A percentile compares a stretch with the other conserved stretches of the same genome.
These are phyloP conservation scores for Tiphia femorata DNA, from an alignment of 2,888 invertebrate species.

Conservation along the genomic window DNA sequence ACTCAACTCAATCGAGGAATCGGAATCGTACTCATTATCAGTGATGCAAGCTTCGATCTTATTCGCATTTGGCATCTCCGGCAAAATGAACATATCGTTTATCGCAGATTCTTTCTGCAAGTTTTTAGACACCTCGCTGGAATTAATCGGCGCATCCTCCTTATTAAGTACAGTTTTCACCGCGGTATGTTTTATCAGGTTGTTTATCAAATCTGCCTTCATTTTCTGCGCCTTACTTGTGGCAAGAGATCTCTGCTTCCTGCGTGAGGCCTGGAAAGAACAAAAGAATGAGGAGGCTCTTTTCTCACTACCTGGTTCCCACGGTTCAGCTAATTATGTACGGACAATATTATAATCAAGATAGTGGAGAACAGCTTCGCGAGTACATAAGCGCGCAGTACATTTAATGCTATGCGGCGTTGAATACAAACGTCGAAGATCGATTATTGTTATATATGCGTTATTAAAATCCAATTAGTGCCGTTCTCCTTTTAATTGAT, in stretches of 20 bases:
- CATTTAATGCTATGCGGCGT: conserved; percentile 21
- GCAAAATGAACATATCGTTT: conserved; percentile 76
- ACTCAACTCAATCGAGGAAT: conserved; percentile 61
- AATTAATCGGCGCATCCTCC: conserved; percentile 66
- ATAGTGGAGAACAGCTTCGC: conserved; percentile 48
- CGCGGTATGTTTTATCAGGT: conserved; percentile 84
- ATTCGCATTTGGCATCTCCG: conserved; percentile 64
- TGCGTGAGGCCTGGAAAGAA: conserved; percentile 78
- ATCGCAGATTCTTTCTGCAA: conserved; percentile 21
- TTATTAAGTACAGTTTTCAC: conserved; percentile 76
- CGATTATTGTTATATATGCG: too few relatives aligned
- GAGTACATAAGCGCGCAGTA: conserved; percentile 25
- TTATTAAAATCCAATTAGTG: too few relatives aligned
- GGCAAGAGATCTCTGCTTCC: conserved; percentile 78
- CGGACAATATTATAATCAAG: conserved; percentile 58
- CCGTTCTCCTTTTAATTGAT: too few relatives aligned
- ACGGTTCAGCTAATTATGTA: conserved; percentile 56
- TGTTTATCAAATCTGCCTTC: conserved; percentile 82
- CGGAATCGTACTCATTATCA: conserved; percentile 68
- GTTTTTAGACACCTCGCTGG: conserved; percentile 28
- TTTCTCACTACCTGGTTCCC: conserved; percentile 63
- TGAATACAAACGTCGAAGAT: too few relatives aligned
- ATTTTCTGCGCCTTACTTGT: conserved; percentile 71
- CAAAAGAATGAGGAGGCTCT: conserved; percentile 55
- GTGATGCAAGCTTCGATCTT: conserved; percentile 67